Conservation (phyloP, 2,113 vertebrate genomes). For the Rhagologus leucostigma region DNA sequence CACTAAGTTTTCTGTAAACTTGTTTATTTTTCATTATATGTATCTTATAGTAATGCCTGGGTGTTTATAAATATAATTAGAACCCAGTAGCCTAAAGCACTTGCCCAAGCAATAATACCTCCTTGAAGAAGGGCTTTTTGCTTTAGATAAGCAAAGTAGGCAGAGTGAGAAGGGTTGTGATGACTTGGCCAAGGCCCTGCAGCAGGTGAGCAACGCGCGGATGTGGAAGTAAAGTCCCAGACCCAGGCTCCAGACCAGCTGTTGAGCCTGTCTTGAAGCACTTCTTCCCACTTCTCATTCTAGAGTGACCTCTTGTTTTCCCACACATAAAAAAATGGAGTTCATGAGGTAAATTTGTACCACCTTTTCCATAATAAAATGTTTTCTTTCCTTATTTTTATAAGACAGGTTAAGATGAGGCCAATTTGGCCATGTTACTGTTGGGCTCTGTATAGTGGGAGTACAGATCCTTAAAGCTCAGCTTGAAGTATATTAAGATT, state of each 20-base stretch:
- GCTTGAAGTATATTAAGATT: not conserved
- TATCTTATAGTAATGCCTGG: not conserved
- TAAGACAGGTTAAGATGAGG: not conserved
- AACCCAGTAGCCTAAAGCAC: not conserved
- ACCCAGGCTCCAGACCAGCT: not conserved
- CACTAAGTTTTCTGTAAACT: not conserved
- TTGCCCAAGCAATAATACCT: not conserved
- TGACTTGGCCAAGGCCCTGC: not conserved
- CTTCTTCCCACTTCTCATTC: not conserved
- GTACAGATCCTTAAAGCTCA: not conserved
- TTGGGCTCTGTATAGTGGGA: not conserved
- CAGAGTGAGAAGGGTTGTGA: not conserved
- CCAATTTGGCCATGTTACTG: not conserved
- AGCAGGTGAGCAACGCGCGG: not conserved
- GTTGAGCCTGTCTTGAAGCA: not conserved
- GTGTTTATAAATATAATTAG: not conserved
- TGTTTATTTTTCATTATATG: not conserved
- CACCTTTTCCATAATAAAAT: fast-evolving
- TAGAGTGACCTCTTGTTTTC: not conserved
- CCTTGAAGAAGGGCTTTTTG: not conserved
- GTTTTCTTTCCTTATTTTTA: not conserved
- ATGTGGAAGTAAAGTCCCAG: not conserved
- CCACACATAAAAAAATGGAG: not conserved
- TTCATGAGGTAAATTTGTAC: not conserved
- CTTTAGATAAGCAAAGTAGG: not conserved